Base-by-base conservation (phyloP, 2,888 invertebrate species). In the Saturnia pavonia region DNA sequence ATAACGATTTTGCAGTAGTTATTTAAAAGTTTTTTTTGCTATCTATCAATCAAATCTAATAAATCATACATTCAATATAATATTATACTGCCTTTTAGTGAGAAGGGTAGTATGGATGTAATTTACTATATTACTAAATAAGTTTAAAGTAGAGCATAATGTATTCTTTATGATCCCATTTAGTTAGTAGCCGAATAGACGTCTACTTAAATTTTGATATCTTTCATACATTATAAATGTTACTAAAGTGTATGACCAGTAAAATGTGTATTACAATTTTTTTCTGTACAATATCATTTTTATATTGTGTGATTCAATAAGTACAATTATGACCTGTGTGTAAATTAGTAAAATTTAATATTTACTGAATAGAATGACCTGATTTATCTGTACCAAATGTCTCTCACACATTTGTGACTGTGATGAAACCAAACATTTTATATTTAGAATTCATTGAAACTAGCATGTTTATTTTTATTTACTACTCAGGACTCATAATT, bases 341-440 rank as follows among this genome's bases (percentile, higher is more conserved):
- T 40, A 65, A 40, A 40, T 34, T 65, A 19, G 8, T 19, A 34
- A 2, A 40, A 6, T 25, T 65, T 16, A 65, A 40, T 34, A 65
- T 65, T 65, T 40, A 40, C 65, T 40, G 19, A 19, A n/a, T 65
- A 40, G 12, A 65, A 22, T 65, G 65, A 65, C 40, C 65, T 40
- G n/a, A 65, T 65, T 65, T 65, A 65, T 65, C 65, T 65, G 19
- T 40, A 65, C 19, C 65, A 34, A 65, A 65, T 65, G 34, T 65
- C 19, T 65, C 11, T n/a, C 60, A 27, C 60, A 40, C 16, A 65
- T 16, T 8, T 4, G 40, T 0, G 65, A 65, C 40, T 65, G 65
- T 65, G 19, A 8, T 65, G 34, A 65, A 65, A 65, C 65, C 34
- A 65, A 65, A 65, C 65, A 40, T 19, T 65, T 40, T 65, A 65